phyloP scores from a whole-genome alignment of 2,797 vertebrate species.

The Dicrostonyx torquatus region DNA sequence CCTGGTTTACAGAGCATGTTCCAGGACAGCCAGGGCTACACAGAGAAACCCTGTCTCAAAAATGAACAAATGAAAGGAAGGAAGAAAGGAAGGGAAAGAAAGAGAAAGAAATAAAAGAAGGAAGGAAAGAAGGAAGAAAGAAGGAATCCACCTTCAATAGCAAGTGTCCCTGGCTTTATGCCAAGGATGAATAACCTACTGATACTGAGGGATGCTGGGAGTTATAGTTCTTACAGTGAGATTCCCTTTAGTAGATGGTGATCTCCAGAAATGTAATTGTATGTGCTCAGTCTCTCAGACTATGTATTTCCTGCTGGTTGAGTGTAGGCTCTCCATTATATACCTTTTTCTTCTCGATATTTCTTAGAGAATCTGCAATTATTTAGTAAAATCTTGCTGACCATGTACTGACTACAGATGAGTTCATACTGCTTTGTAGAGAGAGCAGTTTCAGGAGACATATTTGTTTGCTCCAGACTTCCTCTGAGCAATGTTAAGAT shows the following conservation, averaged over 20 bases:
- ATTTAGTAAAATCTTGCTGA: slow-evolving; percentile 17
- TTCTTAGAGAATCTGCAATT: background rate
- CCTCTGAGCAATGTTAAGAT: slow-evolving; percentile 75
- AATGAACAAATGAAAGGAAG: background rate
- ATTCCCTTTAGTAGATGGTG: background rate
- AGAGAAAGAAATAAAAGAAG: no score
- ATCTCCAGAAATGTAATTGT: background rate
- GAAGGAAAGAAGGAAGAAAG: no score
- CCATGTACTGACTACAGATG: background rate
- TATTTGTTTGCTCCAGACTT: slow-evolving; percentile 70
- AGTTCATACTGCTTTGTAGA: slow-evolving; percentile 45
- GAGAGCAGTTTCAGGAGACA: slow-evolving; percentile 47
- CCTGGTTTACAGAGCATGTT: background rate
- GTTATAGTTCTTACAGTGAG: accelerated
- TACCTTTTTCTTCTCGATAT: background rate
- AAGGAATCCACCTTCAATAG: background rate
- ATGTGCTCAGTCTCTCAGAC: background rate
- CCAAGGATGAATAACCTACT: background rate
- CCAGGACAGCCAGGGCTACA: background rate
- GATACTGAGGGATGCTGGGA: background rate
- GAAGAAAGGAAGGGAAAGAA: background rate
- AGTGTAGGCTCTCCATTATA: background rate
- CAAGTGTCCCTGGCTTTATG: background rate
- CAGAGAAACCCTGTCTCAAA: background rate
- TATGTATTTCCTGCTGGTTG: background rate